Evolutionary conservation across 2,888 invertebrate species (phyloP), one percentile per base, ranked within the genome.

Genomic region (Thumatha senex): DNA sequence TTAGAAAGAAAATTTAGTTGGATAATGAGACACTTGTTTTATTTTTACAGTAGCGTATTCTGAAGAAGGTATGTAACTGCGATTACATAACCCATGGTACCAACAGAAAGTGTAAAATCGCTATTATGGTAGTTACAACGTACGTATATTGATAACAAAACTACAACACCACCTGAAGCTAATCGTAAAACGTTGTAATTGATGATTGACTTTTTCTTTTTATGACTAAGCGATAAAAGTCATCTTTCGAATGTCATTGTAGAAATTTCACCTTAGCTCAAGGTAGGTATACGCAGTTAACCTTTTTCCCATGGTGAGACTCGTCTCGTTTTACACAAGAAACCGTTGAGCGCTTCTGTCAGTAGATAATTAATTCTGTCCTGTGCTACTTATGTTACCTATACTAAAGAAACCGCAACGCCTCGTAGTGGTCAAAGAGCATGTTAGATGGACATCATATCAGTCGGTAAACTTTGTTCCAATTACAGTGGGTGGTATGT

Each of bases 321-420:
- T 79, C 77, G 85, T 86, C 84, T 86, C 82, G 80, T 82, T 83
- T 82, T 86, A 88, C 88, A 84, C 85, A 75, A 89, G 86, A 84
- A 84, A 88, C 89, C 87, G 88, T 89, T 89, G 79, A 73, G 72
- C 67, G 74, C 72, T 75, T 76, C 76, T 77, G 78, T 72, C 74
- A 68, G 71, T 60, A 68, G 78, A 82, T 86, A 89, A 89, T 89
- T 87, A 86, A 88, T 88, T 85, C 85, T 75, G 82, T 83, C 84
- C 83, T 86, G 86, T 60, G 76, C 81, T 83, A 88, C 88, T 88
- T 87, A 82, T 66, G 74, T 84, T 82, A 80, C 81, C 73, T 74
- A 66, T 75, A 67, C 70, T 76, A 74, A 78, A 74, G 79, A 80
- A 82, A 87, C 86, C 84, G 76, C 86, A 86, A 70, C 68, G 79